These are phyloP conservation scores for Danaus melanippus DNA, from an alignment of 1,140 invertebrate genomes.

Conservation along the genomic window DNA sequence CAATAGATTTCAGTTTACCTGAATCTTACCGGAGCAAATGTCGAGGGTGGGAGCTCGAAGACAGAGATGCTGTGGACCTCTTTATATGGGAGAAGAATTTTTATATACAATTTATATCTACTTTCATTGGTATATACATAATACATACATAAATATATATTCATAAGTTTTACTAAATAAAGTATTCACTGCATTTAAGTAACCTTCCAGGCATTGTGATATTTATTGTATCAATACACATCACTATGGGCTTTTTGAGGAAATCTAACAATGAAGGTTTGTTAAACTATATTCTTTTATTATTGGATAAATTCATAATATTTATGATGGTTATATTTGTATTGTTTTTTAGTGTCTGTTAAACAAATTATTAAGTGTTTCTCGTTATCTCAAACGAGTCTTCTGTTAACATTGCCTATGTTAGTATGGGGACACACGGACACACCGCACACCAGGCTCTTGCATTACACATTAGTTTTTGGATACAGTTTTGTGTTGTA, in stretches of 20 bases:
- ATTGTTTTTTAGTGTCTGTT: slow-evolving; percentile 32
- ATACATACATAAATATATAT: slow-evolving; percentile 6
- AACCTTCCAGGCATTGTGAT: slow-evolving; percentile 42
- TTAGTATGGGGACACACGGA: slow-evolving; percentile 47
- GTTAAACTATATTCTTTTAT: not conserved
- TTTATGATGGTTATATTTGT: too few relatives aligned
- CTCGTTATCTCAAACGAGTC: slow-evolving; percentile 36
- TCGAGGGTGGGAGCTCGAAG: slow-evolving; percentile 30
- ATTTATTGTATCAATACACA: slow-evolving; percentile 33
- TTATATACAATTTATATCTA: slow-evolving; percentile 63
- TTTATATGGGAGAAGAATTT: slow-evolving; percentile 72
- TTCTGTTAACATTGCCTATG: slow-evolving; percentile 39
- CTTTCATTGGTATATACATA: slow-evolving; percentile 35
- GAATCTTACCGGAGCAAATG: slow-evolving; percentile 32
- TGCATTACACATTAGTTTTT: slow-evolving; percentile 40
- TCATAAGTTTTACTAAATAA: too few relatives aligned
- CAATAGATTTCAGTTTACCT: slow-evolving; percentile 26
- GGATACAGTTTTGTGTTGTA: slow-evolving; percentile 39
- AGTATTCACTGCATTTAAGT: too few relatives aligned
- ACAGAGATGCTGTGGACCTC: slow-evolving; percentile 39
- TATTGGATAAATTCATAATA: too few relatives aligned
- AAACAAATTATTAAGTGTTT: slow-evolving; percentile 35
- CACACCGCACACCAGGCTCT: slow-evolving; percentile 26
- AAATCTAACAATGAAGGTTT: slow-evolving; percentile 27
- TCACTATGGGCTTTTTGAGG: slow-evolving; percentile 16